Percentiles rank a stretch among this genome's conserved stretches.
Evolutionary conservation across 2,113 vertebrate genomes (phyloP).

Genomic region (Ptilonorhynchus violaceus): DNA sequence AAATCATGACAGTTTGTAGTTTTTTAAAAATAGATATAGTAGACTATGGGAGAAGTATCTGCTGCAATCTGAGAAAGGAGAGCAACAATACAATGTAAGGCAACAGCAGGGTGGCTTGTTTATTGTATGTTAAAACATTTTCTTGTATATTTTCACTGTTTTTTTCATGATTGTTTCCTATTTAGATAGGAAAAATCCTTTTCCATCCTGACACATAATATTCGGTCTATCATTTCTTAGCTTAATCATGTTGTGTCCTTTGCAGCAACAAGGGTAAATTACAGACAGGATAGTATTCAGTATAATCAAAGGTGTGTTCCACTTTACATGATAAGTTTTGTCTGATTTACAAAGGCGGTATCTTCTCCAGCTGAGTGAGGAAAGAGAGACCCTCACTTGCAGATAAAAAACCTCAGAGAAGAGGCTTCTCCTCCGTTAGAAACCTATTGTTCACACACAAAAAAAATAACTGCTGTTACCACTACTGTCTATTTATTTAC

Average conservation of each 20-base stretch:
- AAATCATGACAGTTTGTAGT: neutral
- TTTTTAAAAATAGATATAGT: neutral
- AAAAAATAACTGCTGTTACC: neutral
- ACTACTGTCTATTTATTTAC: neutral
- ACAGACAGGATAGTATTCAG: neutral
- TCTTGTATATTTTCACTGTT: neutral
- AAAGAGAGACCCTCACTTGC: neutral
- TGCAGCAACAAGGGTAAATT: constrained; percentile 28
- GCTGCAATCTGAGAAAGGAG: neutral
- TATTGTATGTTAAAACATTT: neutral
- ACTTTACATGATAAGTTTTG: constrained; percentile 9
- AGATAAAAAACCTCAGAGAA: neutral
- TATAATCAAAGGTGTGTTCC: constrained; percentile 31
- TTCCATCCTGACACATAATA: neutral
- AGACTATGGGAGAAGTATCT: neutral
- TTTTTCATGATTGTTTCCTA: constrained; percentile 30
- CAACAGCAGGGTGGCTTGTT: neutral
- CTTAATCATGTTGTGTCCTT: constrained; percentile 15
- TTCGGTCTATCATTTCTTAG: constrained; percentile 19
- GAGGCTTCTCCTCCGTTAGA: neutral
- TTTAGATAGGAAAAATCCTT: neutral
- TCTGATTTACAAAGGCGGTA: constrained; percentile 21
- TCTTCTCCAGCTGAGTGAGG: neutral
- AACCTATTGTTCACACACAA: neutral
- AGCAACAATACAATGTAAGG: neutral